Base-by-base conservation (phyloP, 2,113 vertebrate species). In the Machaerirhynchus nigripectus region DNA sequence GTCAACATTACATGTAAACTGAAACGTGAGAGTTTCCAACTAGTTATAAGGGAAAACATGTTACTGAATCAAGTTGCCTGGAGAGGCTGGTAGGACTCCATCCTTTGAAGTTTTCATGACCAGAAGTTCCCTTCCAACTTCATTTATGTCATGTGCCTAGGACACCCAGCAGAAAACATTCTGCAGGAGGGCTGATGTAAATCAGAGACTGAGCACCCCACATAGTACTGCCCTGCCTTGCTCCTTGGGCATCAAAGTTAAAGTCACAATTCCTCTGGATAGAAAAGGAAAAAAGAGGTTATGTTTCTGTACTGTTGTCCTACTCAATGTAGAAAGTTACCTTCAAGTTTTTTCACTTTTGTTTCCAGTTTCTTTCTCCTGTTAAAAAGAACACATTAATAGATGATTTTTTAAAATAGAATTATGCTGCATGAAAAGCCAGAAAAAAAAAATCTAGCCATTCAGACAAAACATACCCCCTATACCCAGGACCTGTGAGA, bases 301-400 rank as follows among this genome's bases (percentile, higher is more conserved):
- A 24, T 76, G 12, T 18, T 53, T 56, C 23, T 74, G 8, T 39
- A 95, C 47, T 50, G 23, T 24, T 78, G 22, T 69, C 55, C 28
- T 55, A 74, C 17, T 44, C 6, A 83, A 15, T 16, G 7, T 27
- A 64, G 39, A 24, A 63, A 84, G 92, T 96, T 97, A 99, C 99
- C 99, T 99, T 99, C 98, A 40, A 99, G 97, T 78, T 97, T 98
- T 92, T 97, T 97, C 65, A 99, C 98, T 96, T 99, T 99, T 56
- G 95, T 98, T 98, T 99, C 98, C 50, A 99, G 97, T 82, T 97
- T 98, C 95, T 98, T 98, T 86, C 98, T 99, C 92, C 99, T 99
- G 97, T 96, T 40, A 87, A 46, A 92, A 91, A 93, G 64, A 94
- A 50, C 9, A 78, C 28, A 71, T 89, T 59, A 44, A 27, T 13